A percentile compares a stretch with the other conserved stretches of the same genome.
Conservation (phyloP, 2,888 invertebrate genomes). For the Oscheius sp. region DNA sequence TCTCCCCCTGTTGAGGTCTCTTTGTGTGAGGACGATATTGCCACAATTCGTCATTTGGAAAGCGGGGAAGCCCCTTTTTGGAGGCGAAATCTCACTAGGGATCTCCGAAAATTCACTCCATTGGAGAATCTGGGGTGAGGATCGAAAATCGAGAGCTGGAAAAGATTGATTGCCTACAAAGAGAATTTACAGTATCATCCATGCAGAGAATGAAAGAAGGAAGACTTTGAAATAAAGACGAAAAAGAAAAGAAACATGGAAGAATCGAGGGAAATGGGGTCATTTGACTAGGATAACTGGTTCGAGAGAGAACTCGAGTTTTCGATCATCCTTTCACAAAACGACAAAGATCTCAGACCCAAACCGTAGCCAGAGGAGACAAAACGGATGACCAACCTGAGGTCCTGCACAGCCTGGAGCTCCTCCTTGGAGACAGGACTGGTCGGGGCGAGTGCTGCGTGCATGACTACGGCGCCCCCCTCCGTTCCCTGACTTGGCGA, state of each 20-base stretch:
- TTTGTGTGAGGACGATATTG: too few relatives aligned
- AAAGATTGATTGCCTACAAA: too few relatives aligned
- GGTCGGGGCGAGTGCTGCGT: constrained; percentile 33
- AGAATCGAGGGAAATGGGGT: not conserved
- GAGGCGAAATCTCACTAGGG: not conserved
- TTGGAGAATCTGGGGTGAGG: not conserved
- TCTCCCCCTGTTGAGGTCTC: too few relatives aligned
- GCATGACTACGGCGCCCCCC: constrained; percentile 27
- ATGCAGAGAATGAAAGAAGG: not conserved
- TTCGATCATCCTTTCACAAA: not conserved
- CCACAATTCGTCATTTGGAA: too few relatives aligned
- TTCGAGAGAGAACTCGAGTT: not conserved
- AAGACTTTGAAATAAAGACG: not conserved
- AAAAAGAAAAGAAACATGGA: not conserved
- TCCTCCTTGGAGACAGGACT: constrained; percentile 34
- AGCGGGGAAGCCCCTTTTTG: too few relatives aligned
- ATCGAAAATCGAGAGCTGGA: not conserved
- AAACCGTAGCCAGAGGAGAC: not conserved
- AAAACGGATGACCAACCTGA: constrained; percentile 37
- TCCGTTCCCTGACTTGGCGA: constrained; percentile 19
- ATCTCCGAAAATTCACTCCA: not conserved
- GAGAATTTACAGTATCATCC: too few relatives aligned
- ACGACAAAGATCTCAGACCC: not conserved
- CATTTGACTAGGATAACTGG: not conserved
- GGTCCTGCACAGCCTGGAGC: constrained; percentile 43